Conservation (phyloP, 2,797 vertebrate species). For the Mastacembelus armatus region DNA sequence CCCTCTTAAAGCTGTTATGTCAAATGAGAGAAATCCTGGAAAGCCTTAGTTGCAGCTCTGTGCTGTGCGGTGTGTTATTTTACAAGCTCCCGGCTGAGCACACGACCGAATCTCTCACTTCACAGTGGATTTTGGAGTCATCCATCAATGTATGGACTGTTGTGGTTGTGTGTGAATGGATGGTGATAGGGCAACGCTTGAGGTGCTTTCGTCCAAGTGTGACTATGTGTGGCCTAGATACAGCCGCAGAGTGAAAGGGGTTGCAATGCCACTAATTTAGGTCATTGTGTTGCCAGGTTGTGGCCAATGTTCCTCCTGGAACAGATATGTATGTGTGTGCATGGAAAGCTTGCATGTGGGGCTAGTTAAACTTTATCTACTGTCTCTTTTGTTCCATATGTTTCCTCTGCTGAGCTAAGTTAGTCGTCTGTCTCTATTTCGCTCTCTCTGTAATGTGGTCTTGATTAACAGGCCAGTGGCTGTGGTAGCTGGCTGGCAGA, state of each 20-base stretch:
- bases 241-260: slow-evolving; percentile 23
- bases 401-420: slow-evolving; percentile 57
- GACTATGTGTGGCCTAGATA: slow-evolving; percentile 53
- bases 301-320: slow-evolving; percentile 28
- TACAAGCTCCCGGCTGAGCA: slow-evolving; percentile 50
- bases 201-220: slow-evolving; percentile 40
- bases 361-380: slow-evolving; percentile 33
- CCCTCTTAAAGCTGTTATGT: slow-evolving; percentile 55
- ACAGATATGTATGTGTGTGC: slow-evolving; percentile 9
- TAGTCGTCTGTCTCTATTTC: too few relatives aligned
- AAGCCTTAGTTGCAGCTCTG: slow-evolving; percentile 36
- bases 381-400: slow-evolving; percentile 54
- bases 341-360: slow-evolving; percentile 20
- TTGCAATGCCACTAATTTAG: slow-evolving; percentile 37
- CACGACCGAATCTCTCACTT: slow-evolving; percentile 59
- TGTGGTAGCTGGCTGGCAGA: slow-evolving; percentile 46
- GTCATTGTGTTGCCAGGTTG: slow-evolving; percentile 56
- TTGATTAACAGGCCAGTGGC: slow-evolving; percentile 60
- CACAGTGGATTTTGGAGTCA: slow-evolving; percentile 57
- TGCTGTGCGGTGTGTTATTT: slow-evolving; percentile 39
- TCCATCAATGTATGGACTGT: slow-evolving; percentile 53
- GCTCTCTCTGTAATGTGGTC: slow-evolving; percentile 48
- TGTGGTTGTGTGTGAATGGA: slow-evolving; percentile 30
- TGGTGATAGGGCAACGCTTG: slow-evolving; percentile 21
- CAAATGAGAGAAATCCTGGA: slow-evolving; percentile 60